These are phyloP conservation scores for Tenebrosternarchus preto DNA, from an alignment of 2,113 vertebrate species.

Conservation along the genomic window DNA sequence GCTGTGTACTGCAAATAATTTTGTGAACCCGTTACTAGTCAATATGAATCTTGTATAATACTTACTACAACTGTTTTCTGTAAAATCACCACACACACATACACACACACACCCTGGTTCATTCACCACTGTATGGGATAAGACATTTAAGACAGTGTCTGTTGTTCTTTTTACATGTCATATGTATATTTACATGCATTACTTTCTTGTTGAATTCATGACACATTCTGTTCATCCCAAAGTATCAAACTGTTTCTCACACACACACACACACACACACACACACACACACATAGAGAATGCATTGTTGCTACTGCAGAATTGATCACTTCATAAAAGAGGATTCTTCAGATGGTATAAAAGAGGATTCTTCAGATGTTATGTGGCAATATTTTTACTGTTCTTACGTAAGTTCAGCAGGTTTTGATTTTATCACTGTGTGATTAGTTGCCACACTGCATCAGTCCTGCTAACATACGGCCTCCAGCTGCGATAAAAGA, in stretches of 20 bases:
- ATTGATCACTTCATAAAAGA: slow-evolving; percentile 39
- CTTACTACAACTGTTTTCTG: slow-evolving; percentile 1
- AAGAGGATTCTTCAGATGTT: slow-evolving; percentile 20
- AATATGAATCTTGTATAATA: background rate
- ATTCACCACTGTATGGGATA: background rate
- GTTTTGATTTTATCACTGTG: slow-evolving; percentile 30
- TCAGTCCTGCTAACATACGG: too few species aligned
- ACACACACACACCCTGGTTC: background rate
- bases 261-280: slow-evolving; percentile 22
- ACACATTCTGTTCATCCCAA: slow-evolving; percentile 3
- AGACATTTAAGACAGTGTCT: background rate
- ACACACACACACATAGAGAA: slow-evolving; percentile 28
- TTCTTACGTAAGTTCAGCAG: slow-evolving; percentile 27
- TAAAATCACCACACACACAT: background rate
- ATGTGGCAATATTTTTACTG: background rate
- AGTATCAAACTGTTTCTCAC: background rate
- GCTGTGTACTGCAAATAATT: too few species aligned
- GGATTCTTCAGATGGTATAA: slow-evolving; percentile 26
- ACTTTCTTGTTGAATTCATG: background rate
- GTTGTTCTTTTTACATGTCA: too few species aligned
- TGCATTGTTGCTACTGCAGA: background rate
- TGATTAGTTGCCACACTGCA: slow-evolving; percentile 25
- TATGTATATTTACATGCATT: background rate
- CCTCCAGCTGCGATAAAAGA: slow-evolving; percentile 1
- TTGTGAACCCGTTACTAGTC: background rate